Evolutionary conservation across 2,888 invertebrate species (phyloP).

Genomic region (Acanthopleura granulata): DNA sequence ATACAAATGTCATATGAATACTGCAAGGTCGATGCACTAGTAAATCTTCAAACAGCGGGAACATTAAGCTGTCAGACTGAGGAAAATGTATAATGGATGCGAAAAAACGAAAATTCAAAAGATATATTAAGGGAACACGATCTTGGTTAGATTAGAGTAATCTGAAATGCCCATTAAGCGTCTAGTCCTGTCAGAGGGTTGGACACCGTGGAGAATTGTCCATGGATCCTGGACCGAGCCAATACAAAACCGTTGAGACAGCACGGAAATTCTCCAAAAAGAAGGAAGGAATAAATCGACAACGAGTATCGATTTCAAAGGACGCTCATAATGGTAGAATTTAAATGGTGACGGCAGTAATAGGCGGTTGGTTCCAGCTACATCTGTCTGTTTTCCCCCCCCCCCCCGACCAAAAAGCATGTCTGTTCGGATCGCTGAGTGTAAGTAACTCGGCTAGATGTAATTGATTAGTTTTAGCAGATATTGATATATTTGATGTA

Average conservation of each 20-base stretch:
- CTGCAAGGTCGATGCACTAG: too few species aligned
- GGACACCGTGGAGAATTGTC: constrained; percentile 8
- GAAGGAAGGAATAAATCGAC: constrained; percentile 13
- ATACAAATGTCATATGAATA: too few species aligned
- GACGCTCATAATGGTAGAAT: neutral
- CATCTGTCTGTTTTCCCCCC: constrained; percentile 2
- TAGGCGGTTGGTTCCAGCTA: neutral
- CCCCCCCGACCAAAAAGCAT: neutral
- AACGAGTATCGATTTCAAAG: constrained; percentile 15
- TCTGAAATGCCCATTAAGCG: neutral
- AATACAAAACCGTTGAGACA: neutral
- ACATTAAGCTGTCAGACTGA: neutral
- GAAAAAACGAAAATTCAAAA: constrained; percentile 7
- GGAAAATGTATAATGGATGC: neutral
- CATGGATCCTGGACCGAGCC: neutral
- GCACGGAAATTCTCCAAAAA: neutral
- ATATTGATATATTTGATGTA: constrained; percentile 16
- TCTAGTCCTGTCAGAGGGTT: neutral
- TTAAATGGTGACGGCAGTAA: constrained; percentile 11
- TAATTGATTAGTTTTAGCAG: neutral
- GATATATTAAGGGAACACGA: neutral
- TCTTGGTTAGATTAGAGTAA: neutral
- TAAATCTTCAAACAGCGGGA: too few species aligned
- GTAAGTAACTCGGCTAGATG: neutral
- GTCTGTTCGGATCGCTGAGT: neutral